Evolutionary conservation across 2,888 invertebrate species (phyloP).

Genomic region (Leucania comma): DNA sequence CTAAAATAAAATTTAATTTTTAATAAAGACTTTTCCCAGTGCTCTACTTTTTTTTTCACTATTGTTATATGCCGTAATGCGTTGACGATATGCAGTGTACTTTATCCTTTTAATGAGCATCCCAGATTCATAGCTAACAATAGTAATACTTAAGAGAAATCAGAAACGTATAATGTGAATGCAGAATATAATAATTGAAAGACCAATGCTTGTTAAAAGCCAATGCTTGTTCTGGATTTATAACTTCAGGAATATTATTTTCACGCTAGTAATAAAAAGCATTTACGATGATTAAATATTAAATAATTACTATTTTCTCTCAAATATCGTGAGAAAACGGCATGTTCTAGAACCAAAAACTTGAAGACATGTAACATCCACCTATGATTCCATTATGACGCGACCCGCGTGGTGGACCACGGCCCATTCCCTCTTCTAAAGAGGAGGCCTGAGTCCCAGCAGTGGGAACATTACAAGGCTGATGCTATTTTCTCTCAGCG

Average conservation of each 20-base stretch:
- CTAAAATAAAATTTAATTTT: slow-evolving; percentile 10
- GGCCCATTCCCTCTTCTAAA: too few species aligned
- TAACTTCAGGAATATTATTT: not conserved
- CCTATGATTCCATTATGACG: too few species aligned
- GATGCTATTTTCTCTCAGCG: not conserved
- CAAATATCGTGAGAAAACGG: too few species aligned
- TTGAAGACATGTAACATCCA: too few species aligned
- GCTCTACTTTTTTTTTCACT: slow-evolving; percentile 4
- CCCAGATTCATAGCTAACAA: not conserved
- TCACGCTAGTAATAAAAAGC: not conserved
- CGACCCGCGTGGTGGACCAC: too few species aligned
- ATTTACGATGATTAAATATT: too few species aligned
- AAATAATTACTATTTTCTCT: too few species aligned
- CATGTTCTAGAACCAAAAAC: too few species aligned
- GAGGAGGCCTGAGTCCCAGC: too few species aligned
- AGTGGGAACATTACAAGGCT: too few species aligned
- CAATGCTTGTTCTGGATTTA: not conserved
- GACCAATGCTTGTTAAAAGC: not conserved
- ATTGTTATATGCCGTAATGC: slow-evolving; percentile 4
- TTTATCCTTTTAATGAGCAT: slow-evolving; percentile 35
- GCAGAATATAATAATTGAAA: not conserved
- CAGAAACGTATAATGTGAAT: not conserved
- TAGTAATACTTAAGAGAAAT: not conserved
- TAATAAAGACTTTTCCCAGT: slow-evolving; percentile 10
- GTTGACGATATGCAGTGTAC: slow-evolving; percentile 6